These are phyloP conservation scores for Cephus cinctus DNA, from an alignment of 1,140 invertebrate genomes.

Conservation along the genomic window DNA sequence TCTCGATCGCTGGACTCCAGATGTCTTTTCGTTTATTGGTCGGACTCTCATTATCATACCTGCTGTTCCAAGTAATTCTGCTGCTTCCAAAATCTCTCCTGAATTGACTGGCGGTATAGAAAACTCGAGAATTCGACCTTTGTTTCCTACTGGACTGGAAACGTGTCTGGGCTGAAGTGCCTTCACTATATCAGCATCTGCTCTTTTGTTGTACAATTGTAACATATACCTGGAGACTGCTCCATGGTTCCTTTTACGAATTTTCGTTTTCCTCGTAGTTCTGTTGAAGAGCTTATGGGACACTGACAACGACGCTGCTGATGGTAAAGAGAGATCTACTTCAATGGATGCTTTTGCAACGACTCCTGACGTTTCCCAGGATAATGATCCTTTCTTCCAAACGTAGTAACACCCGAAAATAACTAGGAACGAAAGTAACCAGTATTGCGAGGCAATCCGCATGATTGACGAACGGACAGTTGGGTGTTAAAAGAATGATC, in stretches of 20 bases:
- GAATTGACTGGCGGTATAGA: constrained; percentile 30
- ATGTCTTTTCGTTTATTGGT: constrained; percentile 21
- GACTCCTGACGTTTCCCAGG: constrained; percentile 20
- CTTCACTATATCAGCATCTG: constrained; percentile 41
- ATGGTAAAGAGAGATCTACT: constrained; percentile 41
- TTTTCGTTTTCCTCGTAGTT: constrained; percentile 17
- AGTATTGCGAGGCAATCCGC: too few species aligned
- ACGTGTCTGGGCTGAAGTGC: constrained; percentile 42
- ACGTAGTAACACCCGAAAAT: too few species aligned
- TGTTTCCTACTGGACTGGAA: constrained; percentile 24
- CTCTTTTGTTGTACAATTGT: constrained; percentile 41
- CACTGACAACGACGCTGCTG: constrained; percentile 21
- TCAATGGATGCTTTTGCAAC: constrained; percentile 42
- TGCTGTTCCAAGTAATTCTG: constrained; percentile 39
- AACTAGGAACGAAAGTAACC: too few species aligned
- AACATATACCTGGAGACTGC: constrained; percentile 45
- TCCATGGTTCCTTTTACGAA: constrained; percentile 25
- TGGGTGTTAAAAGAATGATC: too few species aligned
- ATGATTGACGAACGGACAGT: too few species aligned
- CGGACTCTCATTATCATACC: constrained; percentile 44
- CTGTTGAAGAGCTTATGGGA: constrained; percentile 24
- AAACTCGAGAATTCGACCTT: constrained; percentile 39
- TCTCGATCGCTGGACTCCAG: constrained; percentile 25
- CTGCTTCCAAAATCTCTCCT: constrained; percentile 39
- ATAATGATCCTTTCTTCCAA: constrained; percentile 31